phyloP scores from a whole-genome alignment of 2,113 vertebrate genomes.

The Noctilio leporinus region DNA sequence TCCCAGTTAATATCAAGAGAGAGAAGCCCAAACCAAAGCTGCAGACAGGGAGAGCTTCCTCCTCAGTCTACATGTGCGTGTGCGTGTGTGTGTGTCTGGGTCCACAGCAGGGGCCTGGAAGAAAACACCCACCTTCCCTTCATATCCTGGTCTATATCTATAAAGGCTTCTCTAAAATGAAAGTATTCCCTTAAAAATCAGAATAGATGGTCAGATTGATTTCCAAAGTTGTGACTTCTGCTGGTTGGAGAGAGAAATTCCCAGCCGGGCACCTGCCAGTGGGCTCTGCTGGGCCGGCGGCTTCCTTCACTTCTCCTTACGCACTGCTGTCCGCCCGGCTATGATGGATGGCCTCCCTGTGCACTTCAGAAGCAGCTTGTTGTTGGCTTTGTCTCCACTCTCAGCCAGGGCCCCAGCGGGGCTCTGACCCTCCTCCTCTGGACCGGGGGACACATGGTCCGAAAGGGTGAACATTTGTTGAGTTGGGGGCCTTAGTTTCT shows the following conservation, averaged over 20 bases:
- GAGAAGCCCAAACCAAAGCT: too few relatives aligned
- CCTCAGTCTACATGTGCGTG: too few relatives aligned
- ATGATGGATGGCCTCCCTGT: constrained; percentile 50
- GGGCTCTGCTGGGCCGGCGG: not conserved
- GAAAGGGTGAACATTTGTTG: not conserved
- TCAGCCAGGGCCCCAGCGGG: not conserved
- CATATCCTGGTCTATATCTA: accelerated
- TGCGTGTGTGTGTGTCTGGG: accelerated
- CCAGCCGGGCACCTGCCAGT: not conserved
- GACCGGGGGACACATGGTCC: not conserved
- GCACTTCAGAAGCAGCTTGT: not conserved
- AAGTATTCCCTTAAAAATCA: not conserved
- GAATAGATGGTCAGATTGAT: not conserved
- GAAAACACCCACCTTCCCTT: accelerated
- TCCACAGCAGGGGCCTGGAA: not conserved
- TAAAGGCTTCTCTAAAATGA: not conserved
- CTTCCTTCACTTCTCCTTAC: constrained; percentile 48
- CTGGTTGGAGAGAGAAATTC: not conserved
- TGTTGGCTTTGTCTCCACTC: constrained; percentile 14
- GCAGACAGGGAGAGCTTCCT: accelerated
- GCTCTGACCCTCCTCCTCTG: not conserved
- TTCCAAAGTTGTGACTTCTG: not conserved
- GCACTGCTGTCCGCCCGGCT: not conserved
- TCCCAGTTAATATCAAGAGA: not conserved
- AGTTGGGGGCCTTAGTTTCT: not conserved